Base-by-base conservation (phyloP, 2,888 invertebrate genomes). In the Abscondita cerata region DNA sequence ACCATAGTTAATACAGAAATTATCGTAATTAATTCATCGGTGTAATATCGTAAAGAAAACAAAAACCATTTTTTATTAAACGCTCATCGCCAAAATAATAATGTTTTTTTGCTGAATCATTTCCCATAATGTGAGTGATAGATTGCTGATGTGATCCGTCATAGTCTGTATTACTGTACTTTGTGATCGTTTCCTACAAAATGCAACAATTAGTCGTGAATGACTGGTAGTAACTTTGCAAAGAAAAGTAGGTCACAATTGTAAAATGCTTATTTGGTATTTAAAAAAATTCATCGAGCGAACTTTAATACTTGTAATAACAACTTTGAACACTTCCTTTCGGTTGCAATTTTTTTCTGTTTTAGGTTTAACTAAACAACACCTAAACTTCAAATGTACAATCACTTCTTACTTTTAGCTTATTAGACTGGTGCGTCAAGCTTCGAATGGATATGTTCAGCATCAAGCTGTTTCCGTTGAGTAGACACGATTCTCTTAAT, bases 401-500 rank as follows among this genome's bases (percentile, higher is more conserved):
- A 50, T 68, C 68, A 89, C 84, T 88, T 87, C 88, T 93, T 93
- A 88, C 92, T 93, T 83, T 92, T 62, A 93, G 84, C 82, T 91
- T 93, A 77, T 93, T 89, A 66, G 92, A 91, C 73, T 91, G 85
- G 73, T 93, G n/a, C 92, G 76, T 98, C 97, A 82, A 97, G 99
- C 73, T 90, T 87, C 50, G 92, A 89, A 78, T 98, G 93, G 73
- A 99, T 91, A 82, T 99, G n/a, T n/a, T 98, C 81, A 99, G 85
- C 98, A 99, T 97, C 74, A n/a, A n/a, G 75, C 92, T 91, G 77
- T 90, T 91, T 47, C 96, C 94, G 79, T 91, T 93, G 67, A 99
- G 84, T 94, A 99, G 33, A 98, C 95, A 82, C 91, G 89, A 82
- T 98, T 98, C 81, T 96, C 96, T n/a, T 97, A 95, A 78, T 86